Percentiles rank a stretch among this genome's conserved stretches.
phyloP scores from a whole-genome alignment of 2,888 invertebrate genomes.

The Drosophila greeni region DNA sequence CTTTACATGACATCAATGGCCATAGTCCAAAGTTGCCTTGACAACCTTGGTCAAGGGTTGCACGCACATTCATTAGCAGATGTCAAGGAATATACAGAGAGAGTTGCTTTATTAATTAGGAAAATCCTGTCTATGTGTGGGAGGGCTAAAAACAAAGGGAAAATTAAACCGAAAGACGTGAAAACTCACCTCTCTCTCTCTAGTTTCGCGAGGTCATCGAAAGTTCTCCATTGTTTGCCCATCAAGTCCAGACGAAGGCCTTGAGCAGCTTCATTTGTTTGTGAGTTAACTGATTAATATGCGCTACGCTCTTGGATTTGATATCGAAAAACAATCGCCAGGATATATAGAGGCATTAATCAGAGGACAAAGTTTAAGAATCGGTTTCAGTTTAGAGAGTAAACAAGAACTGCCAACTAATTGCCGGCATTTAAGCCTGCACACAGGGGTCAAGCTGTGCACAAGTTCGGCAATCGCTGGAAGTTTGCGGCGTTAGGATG shows the following conservation, averaged over 20 bases:
- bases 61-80: slow-evolving; percentile 13
- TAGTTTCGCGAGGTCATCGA: slow-evolving; percentile 5
- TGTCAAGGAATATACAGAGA: neutral
- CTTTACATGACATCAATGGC: neutral
- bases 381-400: slow-evolving; percentile 12
- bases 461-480: slow-evolving; percentile 11
- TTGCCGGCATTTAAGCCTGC: slow-evolving; percentile 18
- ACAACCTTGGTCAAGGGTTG: neutral
- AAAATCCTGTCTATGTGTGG: neutral
- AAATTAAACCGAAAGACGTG: neutral
- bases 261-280: slow-evolving; percentile 10
- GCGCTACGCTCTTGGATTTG: slow-evolving; percentile 2
- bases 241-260: slow-evolving; percentile 7
- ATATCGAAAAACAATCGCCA: slow-evolving; percentile 4
- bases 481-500: slow-evolving; percentile 2
- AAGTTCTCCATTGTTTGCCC: slow-evolving; percentile 10
- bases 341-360: slow-evolving; percentile 5
- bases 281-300: slow-evolving; percentile 22
- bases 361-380: slow-evolving; percentile 7
- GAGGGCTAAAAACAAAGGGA: neutral
- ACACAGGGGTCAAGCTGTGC: slow-evolving; percentile 10
- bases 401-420: slow-evolving; percentile 15
- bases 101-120: slow-evolving; percentile 20
- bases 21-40: neutral
- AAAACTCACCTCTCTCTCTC: slow-evolving; percentile 13